Base-by-base conservation (phyloP, 1,140 invertebrate species). In the Nilaparvata lugens region DNA sequence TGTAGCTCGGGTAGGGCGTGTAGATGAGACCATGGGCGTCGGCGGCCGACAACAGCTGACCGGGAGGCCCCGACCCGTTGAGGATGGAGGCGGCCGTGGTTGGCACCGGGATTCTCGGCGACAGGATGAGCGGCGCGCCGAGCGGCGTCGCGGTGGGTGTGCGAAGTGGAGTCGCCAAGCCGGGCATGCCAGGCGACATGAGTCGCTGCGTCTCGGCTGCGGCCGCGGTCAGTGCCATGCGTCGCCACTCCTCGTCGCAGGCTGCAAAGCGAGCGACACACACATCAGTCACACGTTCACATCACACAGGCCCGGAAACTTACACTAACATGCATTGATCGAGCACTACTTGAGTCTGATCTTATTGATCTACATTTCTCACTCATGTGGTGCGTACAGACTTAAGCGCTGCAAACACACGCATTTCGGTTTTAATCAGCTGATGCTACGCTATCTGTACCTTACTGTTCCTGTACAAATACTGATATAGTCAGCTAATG, bases 111-210 rank as follows among this genome's bases (percentile, higher is more conserved):
- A 92, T 86, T 61, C 91, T 81, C 52, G 91, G 89, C 24, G 91
- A 91, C 61, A 94, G 80, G 64, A 95, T 93, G 67, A 95, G 75
- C 9, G 92, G 91, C 4, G 91, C 90, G 14, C 89, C 90, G 56
- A 89, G 71, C 13, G 85, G 87, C 58, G 72, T 70, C 18, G 86
- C 79, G 52, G 78, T 79, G 51, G 79, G 81, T 1, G 84, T 82
- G 65, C 87, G 78, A 73, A 91, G 74, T 62, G 81, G 79, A 52
- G 84, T 81, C 51, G 81, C 77, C 60, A 83, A 73, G 43, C 80
- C 71, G 58, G 78, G 81, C 62, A 76, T 78, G 55, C 71, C 75
- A 0, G 84, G 83, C 35, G 83, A 83, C 54, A 91, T 73, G 21
- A 92, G 79, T 43, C 88, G 81, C 68, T 87, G 85, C 7, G 84